Evolutionary conservation across 2,888 invertebrate genomes (phyloP).

Genomic region (Anthrax anthrax): DNA sequence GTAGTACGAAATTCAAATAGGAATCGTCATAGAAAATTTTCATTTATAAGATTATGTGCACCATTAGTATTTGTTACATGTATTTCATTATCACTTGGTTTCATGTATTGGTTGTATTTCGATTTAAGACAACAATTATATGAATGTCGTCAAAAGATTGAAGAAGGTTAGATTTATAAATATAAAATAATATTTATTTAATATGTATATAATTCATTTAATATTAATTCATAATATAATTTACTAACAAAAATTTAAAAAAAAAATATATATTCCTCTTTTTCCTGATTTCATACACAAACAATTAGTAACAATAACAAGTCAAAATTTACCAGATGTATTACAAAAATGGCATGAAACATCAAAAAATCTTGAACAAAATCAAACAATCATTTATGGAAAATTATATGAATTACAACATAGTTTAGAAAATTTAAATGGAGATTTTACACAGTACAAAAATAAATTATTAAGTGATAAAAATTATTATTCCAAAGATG

Average conservation of each 20-base stretch:
- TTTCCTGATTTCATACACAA: too few relatives aligned
- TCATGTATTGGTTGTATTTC: slow-evolving; percentile 32
- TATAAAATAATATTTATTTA: background rate
- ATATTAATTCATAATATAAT: too few relatives aligned
- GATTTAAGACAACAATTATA: slow-evolving; percentile 30
- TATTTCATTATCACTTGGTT: slow-evolving; percentile 23
- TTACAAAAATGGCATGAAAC: slow-evolving; percentile 57
- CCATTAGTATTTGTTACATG: slow-evolving; percentile 24
- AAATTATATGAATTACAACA: slow-evolving; percentile 43
- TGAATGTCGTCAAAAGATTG: slow-evolving; percentile 31
- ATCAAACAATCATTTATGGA: slow-evolving; percentile 45
- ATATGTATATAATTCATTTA: too few relatives aligned
- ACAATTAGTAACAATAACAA: slow-evolving; percentile 47
- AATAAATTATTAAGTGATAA: slow-evolving; percentile 18
- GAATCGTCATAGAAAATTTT: slow-evolving; percentile 23
- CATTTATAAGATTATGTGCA: slow-evolving; percentile 26
- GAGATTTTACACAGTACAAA: slow-evolving; percentile 30
- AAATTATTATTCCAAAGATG: slow-evolving; percentile 26
- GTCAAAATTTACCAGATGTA: slow-evolving; percentile 52
- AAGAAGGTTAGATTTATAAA: slow-evolving; percentile 23
- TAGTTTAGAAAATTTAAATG: slow-evolving; percentile 39
- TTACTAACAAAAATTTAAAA: too few relatives aligned
- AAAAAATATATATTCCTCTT: too few relatives aligned
- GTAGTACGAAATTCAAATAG: slow-evolving; percentile 20
- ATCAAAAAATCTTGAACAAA: slow-evolving; percentile 49